A percentile compares a stretch with the other conserved stretches of the same genome.
Conservation (phyloP, 2,113 vertebrate genomes). For the Nycticryphes semicollaris region DNA sequence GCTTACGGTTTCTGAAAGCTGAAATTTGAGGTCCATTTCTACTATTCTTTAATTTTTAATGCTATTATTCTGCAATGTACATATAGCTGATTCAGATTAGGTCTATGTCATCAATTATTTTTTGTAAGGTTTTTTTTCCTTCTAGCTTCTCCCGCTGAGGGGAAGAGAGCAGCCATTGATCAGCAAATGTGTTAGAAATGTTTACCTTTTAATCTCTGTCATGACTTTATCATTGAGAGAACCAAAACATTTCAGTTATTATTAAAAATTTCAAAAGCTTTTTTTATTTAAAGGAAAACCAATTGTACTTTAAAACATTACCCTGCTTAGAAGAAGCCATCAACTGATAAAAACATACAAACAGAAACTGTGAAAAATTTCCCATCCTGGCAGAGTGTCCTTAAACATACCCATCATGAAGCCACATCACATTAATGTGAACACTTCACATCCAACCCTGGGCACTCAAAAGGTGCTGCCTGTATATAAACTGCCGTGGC, state of each 20-base stretch:
- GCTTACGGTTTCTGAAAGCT: neutral
- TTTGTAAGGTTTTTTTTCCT: neutral
- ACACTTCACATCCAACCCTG: neutral
- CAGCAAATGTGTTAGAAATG: neutral
- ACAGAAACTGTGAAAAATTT: neutral
- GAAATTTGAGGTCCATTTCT: neutral
- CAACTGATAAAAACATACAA: neutral
- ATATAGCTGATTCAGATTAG: neutral
- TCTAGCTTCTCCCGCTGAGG: neutral
- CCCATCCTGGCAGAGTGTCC: neutral
- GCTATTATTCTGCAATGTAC: neutral
- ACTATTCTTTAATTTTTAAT: neutral
- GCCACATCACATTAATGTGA: neutral
- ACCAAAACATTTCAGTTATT: neutral
- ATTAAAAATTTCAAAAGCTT: neutral
- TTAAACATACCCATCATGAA: neutral
- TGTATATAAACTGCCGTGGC: neutral
- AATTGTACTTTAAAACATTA: neutral
- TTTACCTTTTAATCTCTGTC: neutral
- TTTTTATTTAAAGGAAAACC: neutral
- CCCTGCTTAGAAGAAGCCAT: neutral
- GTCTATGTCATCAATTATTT: neutral
- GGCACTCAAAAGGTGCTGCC: neutral
- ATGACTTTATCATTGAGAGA: neutral
- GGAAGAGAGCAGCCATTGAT: neutral